A percentile compares a stretch with the other conserved stretches of the same genome.
Conservation (phyloP, 2,797 vertebrate genomes). For the Apogon talboti region DNA sequence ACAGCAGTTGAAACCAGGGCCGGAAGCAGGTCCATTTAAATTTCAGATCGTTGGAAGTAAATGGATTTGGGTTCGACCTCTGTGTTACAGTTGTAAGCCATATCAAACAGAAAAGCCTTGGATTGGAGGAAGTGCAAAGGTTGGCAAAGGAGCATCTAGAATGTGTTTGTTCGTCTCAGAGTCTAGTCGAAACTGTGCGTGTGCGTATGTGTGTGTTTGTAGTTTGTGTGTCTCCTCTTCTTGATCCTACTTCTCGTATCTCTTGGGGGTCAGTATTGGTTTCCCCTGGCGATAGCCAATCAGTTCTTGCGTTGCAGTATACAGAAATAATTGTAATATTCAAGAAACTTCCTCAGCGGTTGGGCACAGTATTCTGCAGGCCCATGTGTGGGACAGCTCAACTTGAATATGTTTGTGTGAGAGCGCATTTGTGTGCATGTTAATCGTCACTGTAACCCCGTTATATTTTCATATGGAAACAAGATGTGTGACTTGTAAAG, state of each 20-base stretch:
- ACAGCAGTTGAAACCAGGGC: conserved; percentile 67
- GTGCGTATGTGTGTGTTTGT: conserved; percentile 15
- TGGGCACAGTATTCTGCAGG: conserved; percentile 64
- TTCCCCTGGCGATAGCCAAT: conserved; percentile 84
- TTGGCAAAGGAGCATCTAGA: conserved; percentile 68
- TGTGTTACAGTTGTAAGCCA: conserved; percentile 75
- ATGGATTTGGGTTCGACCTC: conserved; percentile 52
- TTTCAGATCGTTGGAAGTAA: not conserved
- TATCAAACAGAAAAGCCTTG: conserved; percentile 80
- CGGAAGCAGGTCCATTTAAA: conserved; percentile 38
- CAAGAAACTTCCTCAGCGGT: conserved; percentile 76
- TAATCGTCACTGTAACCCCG: conserved; percentile 69
- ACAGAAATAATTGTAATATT: conserved; percentile 74
- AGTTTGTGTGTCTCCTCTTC: no score
- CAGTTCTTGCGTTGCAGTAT: conserved; percentile 89
- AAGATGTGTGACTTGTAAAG: conserved; percentile 54
- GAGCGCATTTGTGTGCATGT: conserved; percentile 58
- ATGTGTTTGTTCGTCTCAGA: conserved; percentile 61
- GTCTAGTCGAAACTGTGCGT: conserved; percentile 32
- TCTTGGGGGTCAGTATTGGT: conserved; percentile 70
- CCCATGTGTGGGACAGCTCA: conserved; percentile 67
- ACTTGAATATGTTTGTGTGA: conserved; percentile 62
- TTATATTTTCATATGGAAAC: conserved; percentile 78
- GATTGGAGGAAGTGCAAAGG: conserved; percentile 49
- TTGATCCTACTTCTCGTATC: conserved; percentile 77